Percentiles rank a stretch among this genome's conserved stretches.
Evolutionary conservation across 2,113 vertebrate species (phyloP).

Genomic region (Reinhardtius hippoglossoides): DNA sequence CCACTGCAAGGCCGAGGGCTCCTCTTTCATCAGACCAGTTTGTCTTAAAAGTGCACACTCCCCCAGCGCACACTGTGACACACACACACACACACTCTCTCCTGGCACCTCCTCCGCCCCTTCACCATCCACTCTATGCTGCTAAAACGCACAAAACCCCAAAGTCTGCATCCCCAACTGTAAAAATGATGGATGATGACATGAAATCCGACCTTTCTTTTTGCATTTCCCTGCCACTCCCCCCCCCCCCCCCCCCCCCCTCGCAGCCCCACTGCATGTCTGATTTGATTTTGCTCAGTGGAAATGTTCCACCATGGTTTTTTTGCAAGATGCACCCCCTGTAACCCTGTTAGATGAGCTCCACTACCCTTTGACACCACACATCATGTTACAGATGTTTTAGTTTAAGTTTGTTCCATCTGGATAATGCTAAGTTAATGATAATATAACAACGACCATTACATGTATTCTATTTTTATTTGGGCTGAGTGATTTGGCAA

Average conservation of each 20-base stretch:
- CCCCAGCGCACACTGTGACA: no score
- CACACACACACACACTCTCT: neutral
- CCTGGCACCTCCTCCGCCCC: slow-evolving; percentile 23
- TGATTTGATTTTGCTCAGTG: slow-evolving; percentile 47
- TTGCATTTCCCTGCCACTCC: slow-evolving; percentile 59
- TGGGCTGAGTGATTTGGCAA: no score
- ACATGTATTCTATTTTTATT: no score
- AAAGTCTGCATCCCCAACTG: slow-evolving; percentile 50
- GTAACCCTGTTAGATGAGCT: neutral
- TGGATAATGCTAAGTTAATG: neutral
- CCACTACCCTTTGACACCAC: neutral
- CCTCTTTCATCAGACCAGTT: slow-evolving; percentile 64
- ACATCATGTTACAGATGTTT: neutral
- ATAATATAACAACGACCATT: no score
- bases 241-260: slow-evolving; percentile 11
- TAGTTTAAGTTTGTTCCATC: neutral
- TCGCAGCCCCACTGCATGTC: slow-evolving; percentile 18
- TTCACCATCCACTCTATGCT: slow-evolving; percentile 28
- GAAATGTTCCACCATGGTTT: slow-evolving; percentile 21
- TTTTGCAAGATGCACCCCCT: neutral
- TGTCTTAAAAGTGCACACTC: slow-evolving; percentile 52
- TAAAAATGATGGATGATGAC: slow-evolving; percentile 76
- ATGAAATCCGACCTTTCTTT: slow-evolving; percentile 71
- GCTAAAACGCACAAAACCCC: slow-evolving; percentile 29
- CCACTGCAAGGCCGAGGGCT: slow-evolving; percentile 65